phyloP scores from a whole-genome alignment of 2,888 invertebrate genomes.

The Apoda limacodes region DNA sequence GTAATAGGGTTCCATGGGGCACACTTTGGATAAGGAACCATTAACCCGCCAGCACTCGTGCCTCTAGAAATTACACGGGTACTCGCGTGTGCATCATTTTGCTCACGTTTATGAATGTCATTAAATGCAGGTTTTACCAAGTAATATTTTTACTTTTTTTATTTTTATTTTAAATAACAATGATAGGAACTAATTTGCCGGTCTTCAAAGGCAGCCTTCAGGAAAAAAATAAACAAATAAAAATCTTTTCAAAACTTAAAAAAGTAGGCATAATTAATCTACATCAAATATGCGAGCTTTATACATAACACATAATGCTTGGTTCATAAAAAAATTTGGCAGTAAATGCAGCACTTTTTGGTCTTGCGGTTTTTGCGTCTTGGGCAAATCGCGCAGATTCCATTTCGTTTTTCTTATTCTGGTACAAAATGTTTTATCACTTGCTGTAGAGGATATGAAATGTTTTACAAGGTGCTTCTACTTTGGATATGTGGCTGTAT shows the following conservation, averaged over 20 bases:
- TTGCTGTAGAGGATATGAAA: slow-evolving; percentile 12
- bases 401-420: slow-evolving; percentile 11
- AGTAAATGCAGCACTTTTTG: slow-evolving; percentile 17
- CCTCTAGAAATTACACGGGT: no score
- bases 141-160: no score
- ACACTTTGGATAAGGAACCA: no score
- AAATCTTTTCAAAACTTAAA: neutral
- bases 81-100: no score
- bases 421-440: slow-evolving; percentile 6
- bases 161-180: no score
- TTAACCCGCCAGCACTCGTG: no score
- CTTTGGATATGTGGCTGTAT: slow-evolving; percentile 9
- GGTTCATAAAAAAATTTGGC: no score
- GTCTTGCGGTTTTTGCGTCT: slow-evolving; percentile 19
- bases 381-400: slow-evolving; percentile 15
- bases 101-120: no score
- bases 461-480: slow-evolving; percentile 11
- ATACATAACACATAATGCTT: slow-evolving; percentile 5
- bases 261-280: slow-evolving; percentile 1
- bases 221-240: neutral
- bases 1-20: no score
- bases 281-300: slow-evolving; percentile 1
- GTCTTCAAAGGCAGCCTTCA: neutral
- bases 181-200: neutral
- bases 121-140: no score